Base-by-base conservation (phyloP, 2,113 vertebrate species). In the Petrocephalus microphthalmus region DNA sequence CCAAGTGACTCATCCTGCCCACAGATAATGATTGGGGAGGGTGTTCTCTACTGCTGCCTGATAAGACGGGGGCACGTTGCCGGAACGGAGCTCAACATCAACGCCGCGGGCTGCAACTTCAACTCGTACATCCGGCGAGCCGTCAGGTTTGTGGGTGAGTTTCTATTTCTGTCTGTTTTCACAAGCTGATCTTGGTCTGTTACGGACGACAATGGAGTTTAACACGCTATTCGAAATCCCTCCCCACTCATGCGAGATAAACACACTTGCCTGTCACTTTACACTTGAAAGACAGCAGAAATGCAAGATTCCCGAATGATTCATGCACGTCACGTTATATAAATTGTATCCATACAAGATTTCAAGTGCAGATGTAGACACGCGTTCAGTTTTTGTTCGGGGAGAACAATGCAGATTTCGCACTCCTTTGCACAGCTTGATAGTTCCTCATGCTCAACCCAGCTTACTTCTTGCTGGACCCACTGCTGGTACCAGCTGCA, bases 11-110 rank as follows among this genome's bases (percentile, higher is more conserved):
- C 33, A 45, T 89, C 7, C 90, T 82, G 17, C 88, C 89, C 93
- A 47, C 95, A 99, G 98, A 99, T 99, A 89, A 98, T 99, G 97
- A 96, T 99, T 29, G 98, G 98, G 89, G 98, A 99, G 95, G 98
- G 97, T 89, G 97, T 99, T 93, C 94, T 99, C 86, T 99, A 98
- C 95, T 99, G 98, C 92, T 99, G 97, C 92, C 94, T 98, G 84
- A 97, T 97, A 86, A 97, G 96, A 93, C 95, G 95, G 91, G 97
- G 94, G 91, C 95, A 94, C 1, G 95, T 97, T 3, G 91, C 94
- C 33, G 96, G 96, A 67, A 91, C 95, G 0, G 98, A 99, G 92
- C 97, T 97, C 84, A 97, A 99, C 93, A 99, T 99, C 93, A 99
- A 99, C 2, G 98, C 98, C 0, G 98, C 97, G 7, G 98, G 98